phyloP scores from a whole-genome alignment of 2,797 vertebrate species.

The Phoxinus dragarum region DNA sequence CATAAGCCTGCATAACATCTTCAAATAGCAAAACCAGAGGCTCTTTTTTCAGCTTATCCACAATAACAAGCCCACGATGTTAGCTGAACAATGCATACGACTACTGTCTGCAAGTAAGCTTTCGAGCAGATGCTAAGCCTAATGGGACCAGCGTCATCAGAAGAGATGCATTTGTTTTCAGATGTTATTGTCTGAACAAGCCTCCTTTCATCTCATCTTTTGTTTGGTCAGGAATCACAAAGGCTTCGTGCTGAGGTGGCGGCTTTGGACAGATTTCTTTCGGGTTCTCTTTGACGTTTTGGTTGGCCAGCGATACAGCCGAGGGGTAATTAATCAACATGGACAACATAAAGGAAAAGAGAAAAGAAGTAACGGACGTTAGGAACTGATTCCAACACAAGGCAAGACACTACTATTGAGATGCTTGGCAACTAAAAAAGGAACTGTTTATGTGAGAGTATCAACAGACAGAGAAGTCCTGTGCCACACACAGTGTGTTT shows the following conservation, averaged over 20 bases:
- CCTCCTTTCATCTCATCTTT: conserved; percentile 11
- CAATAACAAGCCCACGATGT: conserved; percentile 39
- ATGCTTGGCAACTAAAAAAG: conserved; percentile 38
- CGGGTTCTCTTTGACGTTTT: neutral
- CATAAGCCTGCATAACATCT: conserved; percentile 11
- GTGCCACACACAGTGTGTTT: conserved; percentile 52
- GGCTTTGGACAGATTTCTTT: conserved; percentile 22
- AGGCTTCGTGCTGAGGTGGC: conserved; percentile 11
- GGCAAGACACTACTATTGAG: neutral
- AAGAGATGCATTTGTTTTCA: conserved; percentile 29
- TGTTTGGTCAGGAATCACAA: conserved; percentile 23
- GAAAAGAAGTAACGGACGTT: neutral
- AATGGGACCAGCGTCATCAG: conserved; percentile 18
- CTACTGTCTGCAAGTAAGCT: conserved; percentile 18
- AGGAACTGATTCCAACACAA: neutral
- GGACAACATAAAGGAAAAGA: neutral
- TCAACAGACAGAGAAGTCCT: conserved; percentile 22
- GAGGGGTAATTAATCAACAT: conserved; percentile 15
- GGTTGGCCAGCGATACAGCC: neutral
- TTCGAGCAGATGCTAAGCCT: conserved; percentile 40
- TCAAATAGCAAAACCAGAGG: conserved; percentile 40
- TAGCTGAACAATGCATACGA: conserved; percentile 18
- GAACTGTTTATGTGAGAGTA: conserved; percentile 31
- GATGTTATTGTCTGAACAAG: conserved; percentile 9
- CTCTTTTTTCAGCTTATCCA: conserved; percentile 11